Percentiles rank a stretch among this genome's conserved stretches.
phyloP scores from a whole-genome alignment of 2,113 vertebrate genomes.

The Mormoops blainvillei region DNA sequence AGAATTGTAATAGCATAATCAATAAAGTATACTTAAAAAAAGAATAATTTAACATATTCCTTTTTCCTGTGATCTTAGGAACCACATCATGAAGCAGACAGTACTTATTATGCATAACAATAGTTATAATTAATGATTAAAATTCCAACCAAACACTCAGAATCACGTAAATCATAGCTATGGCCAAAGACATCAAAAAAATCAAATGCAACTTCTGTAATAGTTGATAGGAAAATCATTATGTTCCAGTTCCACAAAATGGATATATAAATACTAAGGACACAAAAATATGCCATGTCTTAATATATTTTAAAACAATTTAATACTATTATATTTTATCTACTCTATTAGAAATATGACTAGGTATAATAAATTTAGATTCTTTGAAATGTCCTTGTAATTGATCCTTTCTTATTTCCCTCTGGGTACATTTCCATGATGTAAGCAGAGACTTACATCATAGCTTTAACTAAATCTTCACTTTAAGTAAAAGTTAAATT shows the following conservation, averaged over 20 bases:
- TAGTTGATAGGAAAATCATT: background rate
- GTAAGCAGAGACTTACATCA: background rate
- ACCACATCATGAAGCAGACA: background rate
- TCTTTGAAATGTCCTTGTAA: background rate
- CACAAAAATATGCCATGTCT: background rate
- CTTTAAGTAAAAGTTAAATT: conserved; percentile 6
- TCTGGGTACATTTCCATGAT: background rate
- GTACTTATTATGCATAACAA: background rate
- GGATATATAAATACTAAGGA: background rate
- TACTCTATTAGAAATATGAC: background rate
- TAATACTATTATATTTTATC: background rate
- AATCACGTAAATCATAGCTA: background rate
- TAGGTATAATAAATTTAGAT: background rate
- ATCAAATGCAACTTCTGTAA: background rate
- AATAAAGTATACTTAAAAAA: no score
- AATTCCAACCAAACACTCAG: background rate
- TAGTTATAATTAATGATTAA: background rate
- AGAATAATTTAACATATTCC: no score
- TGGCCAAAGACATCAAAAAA: background rate
- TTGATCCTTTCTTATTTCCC: background rate
- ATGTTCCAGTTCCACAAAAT: background rate
- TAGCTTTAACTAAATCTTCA: background rate
- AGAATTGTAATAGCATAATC: no score
- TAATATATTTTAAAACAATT: background rate
- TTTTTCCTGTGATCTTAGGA: conserved; percentile 3